Base-by-base conservation (phyloP, 2,888 invertebrate species). In the Himalopsyche anomala region DNA sequence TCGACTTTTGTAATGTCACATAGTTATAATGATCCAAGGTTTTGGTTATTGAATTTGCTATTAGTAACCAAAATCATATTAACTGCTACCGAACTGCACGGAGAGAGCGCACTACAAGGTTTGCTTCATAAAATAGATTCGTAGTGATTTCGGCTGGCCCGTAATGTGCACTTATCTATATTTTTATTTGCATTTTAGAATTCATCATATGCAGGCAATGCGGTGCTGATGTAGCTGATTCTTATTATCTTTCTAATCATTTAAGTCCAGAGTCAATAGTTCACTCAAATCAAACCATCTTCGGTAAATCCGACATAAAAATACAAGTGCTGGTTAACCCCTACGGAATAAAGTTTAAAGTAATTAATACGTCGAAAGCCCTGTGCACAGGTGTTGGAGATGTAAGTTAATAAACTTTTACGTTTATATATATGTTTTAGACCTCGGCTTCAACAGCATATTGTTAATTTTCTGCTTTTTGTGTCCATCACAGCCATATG, bases 251-350 rank as follows among this genome's bases (percentile, higher is more conserved):
- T 89, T 91, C 93, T 83, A 93, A 91, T 89, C 92, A 93, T 90
- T 89, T 91, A 85, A 94, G 94, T 89, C 93, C 94, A 36, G 92
- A 93, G 56, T 92, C 94, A 83, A 89, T 90, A 56, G 91, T 92
- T 87, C 90, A 90, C 81, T 91, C 91, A 80, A 94, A 94, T 89
- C 92, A 93, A 89, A 93, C 93, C 86, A 88, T 94, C 87, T 94
- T 94, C 91, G 94, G 94, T 42, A 91, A 91, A 89, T 90, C 92
- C 85, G 92, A 93, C 90, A 91, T 94, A 55, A 92, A 93, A 54
- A 92, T 94, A 8, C 94, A 95, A 90, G 92, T 93, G 80, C 90
- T 95, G 88, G 91, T 92, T 15, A 94, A 94, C 90, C 94, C 94
- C 28, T 91, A 93, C 89, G 94, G 93, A 15, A 91, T 94, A 28